A percentile compares a stretch with the other conserved stretches of the same genome.
Evolutionary conservation across 2,888 invertebrate species (phyloP).

Genomic region (Gari tellinella): DNA sequence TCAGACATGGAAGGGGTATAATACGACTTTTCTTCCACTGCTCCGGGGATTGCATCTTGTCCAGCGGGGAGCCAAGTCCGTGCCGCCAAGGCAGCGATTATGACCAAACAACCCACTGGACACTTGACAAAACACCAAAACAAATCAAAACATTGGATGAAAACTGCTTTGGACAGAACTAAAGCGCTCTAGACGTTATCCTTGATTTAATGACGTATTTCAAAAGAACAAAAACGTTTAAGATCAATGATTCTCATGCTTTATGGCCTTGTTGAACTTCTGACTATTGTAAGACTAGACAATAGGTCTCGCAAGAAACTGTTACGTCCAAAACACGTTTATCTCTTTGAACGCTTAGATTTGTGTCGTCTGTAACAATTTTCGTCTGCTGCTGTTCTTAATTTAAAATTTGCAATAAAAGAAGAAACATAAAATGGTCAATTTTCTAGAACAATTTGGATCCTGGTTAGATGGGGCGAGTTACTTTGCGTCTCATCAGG

Average conservation of each 20-base stretch:
- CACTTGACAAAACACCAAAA: conserved; percentile 17
- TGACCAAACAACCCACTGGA: not conserved
- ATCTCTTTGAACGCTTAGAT: not conserved
- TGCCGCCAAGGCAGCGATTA: conserved; percentile 1
- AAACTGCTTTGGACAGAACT: conserved; percentile 40
- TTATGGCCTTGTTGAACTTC: conserved; percentile 7
- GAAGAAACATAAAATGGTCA: too few species aligned
- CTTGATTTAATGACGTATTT: conserved; percentile 53
- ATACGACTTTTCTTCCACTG: conserved; percentile 4
- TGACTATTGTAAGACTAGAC: conserved; percentile 20
- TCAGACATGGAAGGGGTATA: conserved; percentile 5
- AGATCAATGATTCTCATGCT: conserved; percentile 12
- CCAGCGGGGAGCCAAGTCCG: conserved; percentile 26
- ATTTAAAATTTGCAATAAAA: too few species aligned
- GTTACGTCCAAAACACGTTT: not conserved
- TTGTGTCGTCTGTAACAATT: too few species aligned
- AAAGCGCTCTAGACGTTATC: conserved; percentile 19
- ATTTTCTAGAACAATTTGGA: too few species aligned
- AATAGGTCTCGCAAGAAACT: conserved; percentile 26
- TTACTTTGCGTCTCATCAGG: too few species aligned
- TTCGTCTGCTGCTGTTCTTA: too few species aligned
- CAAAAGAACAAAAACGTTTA: conserved; percentile 53
- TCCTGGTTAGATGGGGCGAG: too few species aligned
- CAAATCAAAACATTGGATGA: conserved; percentile 38
- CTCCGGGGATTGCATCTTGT: conserved; percentile 51